Evolutionary conservation across 2,113 vertebrate species (phyloP).

Genomic region (Oenanthe melanoleuca): DNA sequence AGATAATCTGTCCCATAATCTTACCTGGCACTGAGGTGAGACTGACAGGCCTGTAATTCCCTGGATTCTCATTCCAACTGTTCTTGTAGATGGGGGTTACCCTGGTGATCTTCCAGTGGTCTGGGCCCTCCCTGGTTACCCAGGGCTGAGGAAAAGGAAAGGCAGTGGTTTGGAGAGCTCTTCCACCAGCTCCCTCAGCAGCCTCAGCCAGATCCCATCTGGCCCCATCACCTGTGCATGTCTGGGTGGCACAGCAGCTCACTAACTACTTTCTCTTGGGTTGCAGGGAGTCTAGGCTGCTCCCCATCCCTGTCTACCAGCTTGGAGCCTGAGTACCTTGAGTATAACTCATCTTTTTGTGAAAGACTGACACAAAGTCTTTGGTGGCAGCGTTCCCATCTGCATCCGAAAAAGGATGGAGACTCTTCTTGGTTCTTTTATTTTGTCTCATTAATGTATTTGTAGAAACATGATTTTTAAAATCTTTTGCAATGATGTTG

Average conservation of each 20-base stretch:
- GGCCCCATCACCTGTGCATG: not conserved
- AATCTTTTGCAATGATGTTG: not conserved
- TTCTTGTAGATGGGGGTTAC: not conserved
- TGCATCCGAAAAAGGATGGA: not conserved
- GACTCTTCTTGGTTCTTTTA: not conserved
- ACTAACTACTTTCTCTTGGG: not conserved
- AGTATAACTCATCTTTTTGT: not conserved
- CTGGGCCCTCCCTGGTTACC: not conserved
- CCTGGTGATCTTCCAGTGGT: not conserved
- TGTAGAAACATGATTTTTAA: not conserved
- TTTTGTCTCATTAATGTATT: not conserved
- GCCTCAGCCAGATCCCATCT: not conserved
- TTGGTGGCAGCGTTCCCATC: not conserved
- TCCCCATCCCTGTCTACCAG: not conserved
- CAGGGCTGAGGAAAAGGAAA: not conserved
- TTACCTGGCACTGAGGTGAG: not conserved
- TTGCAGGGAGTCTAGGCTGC: not conserved
- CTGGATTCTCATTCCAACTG: not conserved
- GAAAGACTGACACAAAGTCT: not conserved
- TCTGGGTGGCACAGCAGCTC: not conserved
- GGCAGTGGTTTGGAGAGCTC: not conserved
- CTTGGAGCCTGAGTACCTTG: not conserved
- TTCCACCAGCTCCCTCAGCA: not conserved
- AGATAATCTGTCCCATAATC: not conserved
- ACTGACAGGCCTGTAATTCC: not conserved